Percentiles rank a stretch among this genome's conserved stretches.
Evolutionary conservation across 2,888 invertebrate species (phyloP).

Genomic region (Odontomyia ornata): DNA sequence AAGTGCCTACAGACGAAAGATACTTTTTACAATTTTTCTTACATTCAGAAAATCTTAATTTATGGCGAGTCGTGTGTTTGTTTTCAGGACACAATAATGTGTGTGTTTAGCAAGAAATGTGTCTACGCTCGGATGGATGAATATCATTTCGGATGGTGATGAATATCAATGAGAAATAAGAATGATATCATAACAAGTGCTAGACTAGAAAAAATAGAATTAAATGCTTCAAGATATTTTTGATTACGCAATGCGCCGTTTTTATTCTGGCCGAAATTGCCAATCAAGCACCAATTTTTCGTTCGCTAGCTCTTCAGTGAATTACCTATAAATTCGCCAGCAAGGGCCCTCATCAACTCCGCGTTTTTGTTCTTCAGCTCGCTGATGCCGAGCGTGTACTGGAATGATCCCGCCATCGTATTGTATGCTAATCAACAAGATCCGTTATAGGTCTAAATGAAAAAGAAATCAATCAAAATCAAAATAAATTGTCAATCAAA

Average conservation of each 20-base stretch:
- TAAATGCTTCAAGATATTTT: background rate
- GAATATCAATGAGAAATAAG: background rate
- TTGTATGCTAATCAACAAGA: background rate
- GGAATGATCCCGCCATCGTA: conserved; percentile 65
- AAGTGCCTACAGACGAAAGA: conserved; percentile 75
- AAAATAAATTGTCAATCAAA: background rate
- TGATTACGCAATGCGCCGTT: background rate
- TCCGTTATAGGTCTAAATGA: background rate
- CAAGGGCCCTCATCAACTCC: conserved; percentile 80
- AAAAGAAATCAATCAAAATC: background rate
- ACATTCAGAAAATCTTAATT: no score
- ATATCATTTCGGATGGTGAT: background rate
- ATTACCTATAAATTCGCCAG: conserved; percentile 85
- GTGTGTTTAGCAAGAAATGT: background rate
- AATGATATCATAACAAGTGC: background rate
- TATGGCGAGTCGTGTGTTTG: background rate
- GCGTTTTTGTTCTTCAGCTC: conserved; percentile 76
- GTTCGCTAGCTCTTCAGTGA: background rate
- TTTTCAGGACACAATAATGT: background rate
- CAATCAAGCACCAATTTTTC: background rate
- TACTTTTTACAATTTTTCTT: no score
- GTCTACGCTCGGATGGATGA: background rate
- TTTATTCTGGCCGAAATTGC: background rate
- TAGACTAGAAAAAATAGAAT: background rate
- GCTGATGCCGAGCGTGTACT: conserved; percentile 73